Base-by-base conservation (phyloP, 2,797 vertebrate genomes). In the Spinus pinus region DNA sequence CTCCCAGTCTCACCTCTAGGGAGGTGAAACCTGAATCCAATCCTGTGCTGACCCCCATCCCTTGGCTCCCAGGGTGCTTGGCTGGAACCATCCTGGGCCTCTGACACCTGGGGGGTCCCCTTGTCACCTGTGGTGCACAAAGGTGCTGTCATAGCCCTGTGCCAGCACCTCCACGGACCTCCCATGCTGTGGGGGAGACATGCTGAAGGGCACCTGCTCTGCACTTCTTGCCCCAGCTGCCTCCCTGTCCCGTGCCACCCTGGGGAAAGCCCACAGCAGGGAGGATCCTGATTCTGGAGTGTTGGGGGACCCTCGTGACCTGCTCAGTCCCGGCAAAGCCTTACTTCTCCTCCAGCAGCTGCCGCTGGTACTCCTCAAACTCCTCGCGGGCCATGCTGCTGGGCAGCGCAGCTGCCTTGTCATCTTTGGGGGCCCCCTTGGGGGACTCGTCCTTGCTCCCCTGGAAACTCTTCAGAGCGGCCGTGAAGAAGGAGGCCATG, bases 271-370 rank as follows among this genome's bases (percentile, higher is more conserved):
- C 53, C 53, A 7, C 0, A 2, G 67, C 0, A 2, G 16, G 12
- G 35, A 24, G 24, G n/a, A 37, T 37, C 41, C 49, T 3, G 0
- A 12, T 60, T 41, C 19, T 3, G 3, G n/a, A 4, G 18, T 8
- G 2, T 1, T 44, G 21, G 39, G 66, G 51, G 9, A 54, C 47
- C 64, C 31, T n/a, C 14, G 1, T 12, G 58, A 61, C 33, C 30
- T 28, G 0, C 57, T 31, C 25, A 56, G 58, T 28, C 58, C 57
- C 2, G 0, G 12, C 5, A 5, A 56, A 86, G 46, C 86, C 98
- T 98, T 96, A 98, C 98, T 98, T 98, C 88, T 98, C 98, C 83
- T 98, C 98, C 91, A 98, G 91, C 93, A 98, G 97, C 92, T 98
- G 97, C 91, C 86, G 97, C 95, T 98, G 97, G 89, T 98, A 97